Base-by-base conservation (phyloP, 2,113 vertebrate species). In the Cottus gobio region DNA sequence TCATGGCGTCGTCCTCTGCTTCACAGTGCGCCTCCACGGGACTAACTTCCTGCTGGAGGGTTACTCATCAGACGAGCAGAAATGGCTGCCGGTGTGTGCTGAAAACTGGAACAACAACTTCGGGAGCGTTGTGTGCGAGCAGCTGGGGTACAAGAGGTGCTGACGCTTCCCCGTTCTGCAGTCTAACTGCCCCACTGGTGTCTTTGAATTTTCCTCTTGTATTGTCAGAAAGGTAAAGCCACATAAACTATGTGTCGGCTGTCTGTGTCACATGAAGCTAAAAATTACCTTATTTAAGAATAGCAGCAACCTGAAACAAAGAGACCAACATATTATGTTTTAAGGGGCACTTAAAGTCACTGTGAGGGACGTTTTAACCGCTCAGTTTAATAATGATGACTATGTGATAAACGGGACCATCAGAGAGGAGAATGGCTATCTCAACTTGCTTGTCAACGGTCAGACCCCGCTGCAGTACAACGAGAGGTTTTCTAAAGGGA, bases 51-150 rank as follows among this genome's bases (percentile, higher is more conserved):
- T 92, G 5, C 89, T 95, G 77, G 56, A 95, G 80, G 85, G 79
- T 61, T 95, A 86, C 76, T 91, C 87, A 1, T 15, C 83, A 13
- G 16, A 56, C n/a, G 83, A 36, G n/a, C n/a, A 72, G 7, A 63
- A 3, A 2, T 95, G 95, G 94, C 58, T 90, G 74, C 83, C 85
- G 0, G 90, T 95, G 56, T 95, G 95, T 64, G 82, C 89, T 1
- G 87, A 93, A 0, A 36, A 75, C 50, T 95, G 93, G 93, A 13
- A 84, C 24, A 0, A 91, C 64, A 46, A 46, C 57, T 71, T 84
- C 3, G 92, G 87, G 13, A 87, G 20, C 34, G 50, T 61, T 9
- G 80, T 77, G 1, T 95, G 95, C 77, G 48, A 67, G 76, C 74
- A 90, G 56, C 90, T 95, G 0, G 94, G 95, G 48, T 94, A 93